phyloP scores from a whole-genome alignment of 2,113 vertebrate genomes.

The Archilochus colubris region DNA sequence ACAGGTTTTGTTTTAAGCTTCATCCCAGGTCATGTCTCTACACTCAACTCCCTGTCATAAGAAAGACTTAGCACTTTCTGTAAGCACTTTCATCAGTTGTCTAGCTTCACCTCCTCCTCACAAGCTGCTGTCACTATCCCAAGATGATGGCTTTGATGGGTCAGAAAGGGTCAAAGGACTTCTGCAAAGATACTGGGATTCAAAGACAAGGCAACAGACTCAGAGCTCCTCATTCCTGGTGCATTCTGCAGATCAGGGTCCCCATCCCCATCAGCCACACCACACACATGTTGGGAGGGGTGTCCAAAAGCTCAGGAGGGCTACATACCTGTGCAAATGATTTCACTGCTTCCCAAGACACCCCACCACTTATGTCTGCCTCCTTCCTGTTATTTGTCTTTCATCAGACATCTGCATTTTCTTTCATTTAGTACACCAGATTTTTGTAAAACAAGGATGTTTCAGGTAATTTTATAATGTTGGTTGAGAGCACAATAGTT shows the following conservation, averaged over 20 bases:
- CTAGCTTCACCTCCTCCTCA: neutral
- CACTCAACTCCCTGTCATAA: neutral
- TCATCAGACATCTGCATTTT: neutral
- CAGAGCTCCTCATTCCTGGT: neutral
- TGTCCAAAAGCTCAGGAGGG: neutral
- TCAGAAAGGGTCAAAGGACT: neutral
- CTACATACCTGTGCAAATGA: fast-evolving
- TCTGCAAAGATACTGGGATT: neutral
- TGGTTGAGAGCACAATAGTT: neutral
- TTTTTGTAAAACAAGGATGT: neutral
- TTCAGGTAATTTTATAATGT: neutral
- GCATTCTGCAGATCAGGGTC: neutral
- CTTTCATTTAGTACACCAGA: neutral
- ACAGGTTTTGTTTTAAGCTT: neutral
- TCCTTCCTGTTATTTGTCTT: neutral
- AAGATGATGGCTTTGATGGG: neutral
- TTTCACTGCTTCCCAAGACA: neutral
- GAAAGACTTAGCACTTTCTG: neutral
- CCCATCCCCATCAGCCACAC: neutral
- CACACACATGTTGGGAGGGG: neutral
- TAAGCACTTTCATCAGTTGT: neutral
- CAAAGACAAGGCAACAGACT: neutral
- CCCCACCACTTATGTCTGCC: neutral
- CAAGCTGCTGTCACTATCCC: neutral
- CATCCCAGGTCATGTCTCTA: neutral